Evolutionary conservation across 2,797 vertebrate species (phyloP), one percentile per base, ranked within the genome.

Genomic region (Spinus olivaceus): DNA sequence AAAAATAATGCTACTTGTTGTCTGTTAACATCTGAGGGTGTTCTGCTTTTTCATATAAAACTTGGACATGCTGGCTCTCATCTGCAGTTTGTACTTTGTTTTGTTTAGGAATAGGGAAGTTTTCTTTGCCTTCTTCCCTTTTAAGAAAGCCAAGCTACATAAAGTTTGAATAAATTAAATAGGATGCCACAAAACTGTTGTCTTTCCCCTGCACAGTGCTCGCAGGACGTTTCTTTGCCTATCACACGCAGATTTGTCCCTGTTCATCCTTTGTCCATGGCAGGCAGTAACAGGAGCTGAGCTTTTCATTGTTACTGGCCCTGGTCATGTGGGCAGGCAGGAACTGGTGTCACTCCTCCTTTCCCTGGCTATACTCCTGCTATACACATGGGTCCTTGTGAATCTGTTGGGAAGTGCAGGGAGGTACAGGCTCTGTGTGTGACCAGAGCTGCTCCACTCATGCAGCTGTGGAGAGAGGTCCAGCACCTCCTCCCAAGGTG

Each of bases 111-210:
- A 96, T 78, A 73, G 74, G 65, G 78, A 91, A 76, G 57, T 89
- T 97, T 92, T 89, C 28, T 83, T 25, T 88, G 78, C 64, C 76
- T 79, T 76, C 53, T 86, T 90, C 77, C 87, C 77, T 89, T 96
- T 86, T 90, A 90, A 82, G 95, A 94, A 96, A 92, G 85, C 83
- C 81, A 64, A 94, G 67, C 79, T 96, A 78, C 91, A 60, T 91
- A 82, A 97, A 92, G 61, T 90, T 95, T 92, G 79, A 97, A 96
- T 96, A 97, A 97, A 96, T 96, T 95, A 97, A 96, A 96, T 57
- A 79, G 89, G 90, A 95, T 93, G 79, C 94, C 89, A 92, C 76
- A 94, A 96, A 92, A 61, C 35, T 74, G 51, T 74, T 72, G 71
- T 87, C 54, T 90, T 86, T 60, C 30, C 60, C 51, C 37, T 86